Evolutionary conservation across 35 echinoderm and acorn worm species (phyloP).

Genomic region (Heliocidaris erythrogramma): DNA sequence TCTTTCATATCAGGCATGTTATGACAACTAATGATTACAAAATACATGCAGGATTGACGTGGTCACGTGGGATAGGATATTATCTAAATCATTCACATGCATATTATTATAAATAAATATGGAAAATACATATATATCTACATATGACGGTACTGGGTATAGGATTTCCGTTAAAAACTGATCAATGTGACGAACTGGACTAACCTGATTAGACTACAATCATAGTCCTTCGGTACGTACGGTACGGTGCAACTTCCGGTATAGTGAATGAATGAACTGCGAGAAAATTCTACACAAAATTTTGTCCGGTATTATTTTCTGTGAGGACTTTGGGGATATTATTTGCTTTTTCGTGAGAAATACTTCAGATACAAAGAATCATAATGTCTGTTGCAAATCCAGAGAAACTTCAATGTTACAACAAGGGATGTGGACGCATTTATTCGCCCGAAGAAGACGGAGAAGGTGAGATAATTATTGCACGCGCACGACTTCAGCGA

Average conservation of each 20-base stretch:
- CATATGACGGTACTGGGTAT: not conserved
- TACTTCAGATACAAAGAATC: not conserved
- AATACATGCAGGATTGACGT: too few relatives aligned
- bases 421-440: constrained; percentile 67
- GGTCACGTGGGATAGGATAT: too few relatives aligned
- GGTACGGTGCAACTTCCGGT: not conserved
- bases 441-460: constrained; percentile 57
- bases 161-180: too few relatives aligned
- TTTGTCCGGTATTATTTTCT: not conserved
- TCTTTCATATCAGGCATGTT: not conserved
- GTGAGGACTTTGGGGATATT: not conserved
- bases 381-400: not conserved
- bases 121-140: not conserved
- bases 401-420: constrained; percentile 62
- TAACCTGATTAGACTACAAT: not conserved
- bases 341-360: not conserved
- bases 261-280: not conserved
- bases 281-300: not conserved
- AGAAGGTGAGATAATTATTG: constrained; percentile 47
- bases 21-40: too few relatives aligned
- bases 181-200: too few relatives aligned
- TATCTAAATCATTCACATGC: not conserved
- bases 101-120: not conserved
- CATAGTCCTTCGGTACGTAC: not conserved
- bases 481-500: not conserved